phyloP scores from a whole-genome alignment of 2,888 invertebrate genomes.

The Sesia apiformis region DNA sequence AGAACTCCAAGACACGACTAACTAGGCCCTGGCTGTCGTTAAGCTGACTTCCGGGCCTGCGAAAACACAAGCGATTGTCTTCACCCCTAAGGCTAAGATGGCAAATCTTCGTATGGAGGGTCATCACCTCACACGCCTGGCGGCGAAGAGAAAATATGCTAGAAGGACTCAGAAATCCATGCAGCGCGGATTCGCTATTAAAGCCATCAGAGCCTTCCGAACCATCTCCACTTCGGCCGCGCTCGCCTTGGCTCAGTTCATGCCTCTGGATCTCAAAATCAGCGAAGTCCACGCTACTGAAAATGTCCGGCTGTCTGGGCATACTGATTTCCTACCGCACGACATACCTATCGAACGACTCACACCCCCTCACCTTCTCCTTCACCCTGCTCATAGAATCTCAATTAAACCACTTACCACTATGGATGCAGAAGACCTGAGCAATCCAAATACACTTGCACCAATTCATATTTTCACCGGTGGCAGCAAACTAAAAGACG shows the following conservation, averaged over 20 bases:
- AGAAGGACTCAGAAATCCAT: background rate
- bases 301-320: background rate
- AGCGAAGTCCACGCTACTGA: background rate
- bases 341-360: slow-evolving; percentile 1
- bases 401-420: background rate
- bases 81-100: background rate
- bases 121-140: background rate
- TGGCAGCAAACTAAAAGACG: background rate
- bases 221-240: slow-evolving; percentile 8
- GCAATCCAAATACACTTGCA: too few species aligned
- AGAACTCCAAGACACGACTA: background rate
- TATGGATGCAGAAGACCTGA: background rate
- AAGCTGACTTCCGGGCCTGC: background rate
- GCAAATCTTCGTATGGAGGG: background rate
- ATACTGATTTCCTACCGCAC: background rate
- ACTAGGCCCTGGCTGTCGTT: background rate
- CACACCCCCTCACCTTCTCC: background rate
- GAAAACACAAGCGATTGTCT: background rate
- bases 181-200: slow-evolving; percentile 10
- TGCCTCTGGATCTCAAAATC: slow-evolving; percentile 7
- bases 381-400: slow-evolving; percentile 1
- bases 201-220: slow-evolving; percentile 8
- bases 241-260: slow-evolving; percentile 7
- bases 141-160: background rate
- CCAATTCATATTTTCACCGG: background rate